phyloP scores from a whole-genome alignment of 2,797 vertebrate genomes.

The Mastacembelus armatus region DNA sequence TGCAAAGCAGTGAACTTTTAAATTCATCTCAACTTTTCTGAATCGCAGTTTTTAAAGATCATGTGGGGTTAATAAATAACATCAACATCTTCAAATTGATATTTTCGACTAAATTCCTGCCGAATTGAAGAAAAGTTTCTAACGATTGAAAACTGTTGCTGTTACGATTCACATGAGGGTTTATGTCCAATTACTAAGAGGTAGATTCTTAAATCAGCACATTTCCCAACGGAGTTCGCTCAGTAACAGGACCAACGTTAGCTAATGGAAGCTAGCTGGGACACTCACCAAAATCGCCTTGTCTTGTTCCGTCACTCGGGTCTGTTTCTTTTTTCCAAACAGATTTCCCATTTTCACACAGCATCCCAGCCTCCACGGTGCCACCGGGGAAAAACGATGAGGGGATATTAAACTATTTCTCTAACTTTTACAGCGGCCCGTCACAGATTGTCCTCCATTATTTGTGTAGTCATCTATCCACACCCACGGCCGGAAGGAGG shows the following conservation, averaged over 20 bases:
- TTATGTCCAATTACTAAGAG: fast-evolving
- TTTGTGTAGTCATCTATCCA: slow-evolving; percentile 65
- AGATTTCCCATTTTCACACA: slow-evolving; percentile 89
- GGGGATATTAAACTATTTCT: not conserved
- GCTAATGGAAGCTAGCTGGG: slow-evolving; percentile 18
- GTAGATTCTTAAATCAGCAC: not conserved
- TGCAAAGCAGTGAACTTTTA: not conserved
- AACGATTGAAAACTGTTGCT: fast-evolving
- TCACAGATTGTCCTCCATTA: slow-evolving; percentile 34
- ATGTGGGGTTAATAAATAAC: no score
- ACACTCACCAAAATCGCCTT: slow-evolving; percentile 89
- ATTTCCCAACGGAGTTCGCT: not conserved
- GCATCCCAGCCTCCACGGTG: slow-evolving; percentile 61
- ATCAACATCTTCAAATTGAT: fast-evolving
- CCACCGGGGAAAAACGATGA: not conserved
- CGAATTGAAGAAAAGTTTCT: not conserved
- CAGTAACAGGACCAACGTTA: not conserved
- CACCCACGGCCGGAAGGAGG: slow-evolving; percentile 74
- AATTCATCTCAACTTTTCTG: fast-evolving
- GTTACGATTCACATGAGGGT: fast-evolving
- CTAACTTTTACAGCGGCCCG: slow-evolving; percentile 1
- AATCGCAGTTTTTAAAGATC: fast-evolving
- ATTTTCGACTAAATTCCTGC: fast-evolving
- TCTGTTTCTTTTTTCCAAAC: slow-evolving; percentile 91
- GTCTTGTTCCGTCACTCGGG: slow-evolving; percentile 94